These are phyloP conservation scores for Gymnoscopelus braueri DNA, from an alignment of 2,797 vertebrate species.

Conservation along the genomic window DNA sequence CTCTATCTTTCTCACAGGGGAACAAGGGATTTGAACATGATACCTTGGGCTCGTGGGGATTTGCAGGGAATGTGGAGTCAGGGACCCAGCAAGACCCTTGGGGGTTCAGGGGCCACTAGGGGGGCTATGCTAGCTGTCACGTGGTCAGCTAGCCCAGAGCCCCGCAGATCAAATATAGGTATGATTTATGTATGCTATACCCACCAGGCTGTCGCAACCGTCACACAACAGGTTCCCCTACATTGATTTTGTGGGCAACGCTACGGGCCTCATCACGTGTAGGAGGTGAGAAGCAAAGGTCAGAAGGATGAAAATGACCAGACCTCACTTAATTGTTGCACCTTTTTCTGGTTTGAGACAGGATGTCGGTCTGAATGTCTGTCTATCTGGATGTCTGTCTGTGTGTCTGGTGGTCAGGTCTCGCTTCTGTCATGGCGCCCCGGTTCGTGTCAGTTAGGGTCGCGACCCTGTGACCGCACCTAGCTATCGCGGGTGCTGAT, in stretches of 20 bases:
- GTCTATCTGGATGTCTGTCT: slow-evolving; percentile 27
- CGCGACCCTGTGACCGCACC: slow-evolving; percentile 54
- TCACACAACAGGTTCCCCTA: slow-evolving; percentile 55
- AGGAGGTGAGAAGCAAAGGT: slow-evolving; percentile 67
- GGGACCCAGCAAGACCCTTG: slow-evolving; percentile 44
- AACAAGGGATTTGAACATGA: slow-evolving; percentile 7
- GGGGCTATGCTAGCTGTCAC: slow-evolving; percentile 60
- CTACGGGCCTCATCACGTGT: slow-evolving; percentile 72
- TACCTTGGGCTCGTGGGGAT: not conserved
- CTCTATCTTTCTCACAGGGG: not conserved
- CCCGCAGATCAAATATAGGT: slow-evolving; percentile 84
- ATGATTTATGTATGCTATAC: slow-evolving; percentile 87
- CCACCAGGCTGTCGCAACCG: slow-evolving; percentile 40
- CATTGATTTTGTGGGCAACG: slow-evolving; percentile 57
- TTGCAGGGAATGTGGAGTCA: not conserved
- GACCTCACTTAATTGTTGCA: slow-evolving; percentile 77
- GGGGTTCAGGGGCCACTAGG: slow-evolving; percentile 51
- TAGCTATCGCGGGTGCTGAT: slow-evolving; percentile 54
- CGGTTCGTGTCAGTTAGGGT: slow-evolving; percentile 55
- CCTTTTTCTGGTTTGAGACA: slow-evolving; percentile 76
- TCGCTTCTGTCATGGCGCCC: slow-evolving; percentile 46
- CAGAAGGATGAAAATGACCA: slow-evolving; percentile 79
- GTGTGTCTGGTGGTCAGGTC: slow-evolving; percentile 63
- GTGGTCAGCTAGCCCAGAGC: slow-evolving; percentile 49
- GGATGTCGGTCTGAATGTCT: slow-evolving; percentile 63